Conservation (phyloP, 2,888 invertebrate genomes). For the Eremobia ochroleuca region DNA sequence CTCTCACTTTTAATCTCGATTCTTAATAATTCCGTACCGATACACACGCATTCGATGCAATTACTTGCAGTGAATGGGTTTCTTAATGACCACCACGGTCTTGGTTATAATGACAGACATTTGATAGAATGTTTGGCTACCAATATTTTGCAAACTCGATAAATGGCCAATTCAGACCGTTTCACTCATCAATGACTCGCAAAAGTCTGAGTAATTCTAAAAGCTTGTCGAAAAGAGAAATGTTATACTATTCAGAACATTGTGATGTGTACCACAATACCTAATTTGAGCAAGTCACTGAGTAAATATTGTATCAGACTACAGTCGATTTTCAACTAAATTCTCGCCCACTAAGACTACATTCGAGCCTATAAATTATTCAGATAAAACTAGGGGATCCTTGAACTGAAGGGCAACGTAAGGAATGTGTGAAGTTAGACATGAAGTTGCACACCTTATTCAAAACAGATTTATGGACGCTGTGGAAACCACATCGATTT, state of each 20-base stretch:
- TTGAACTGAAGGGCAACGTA: conserved; percentile 30
- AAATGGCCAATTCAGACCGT: conserved; percentile 40
- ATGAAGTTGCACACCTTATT: conserved; percentile 19
- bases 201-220: conserved; percentile 26
- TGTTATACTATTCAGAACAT: conserved; percentile 16
- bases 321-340: conserved; percentile 27
- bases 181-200: conserved; percentile 39
- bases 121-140: conserved; percentile 47
- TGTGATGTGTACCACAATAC: conserved; percentile 11
- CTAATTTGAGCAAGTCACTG: conserved; percentile 10
- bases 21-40: conserved; percentile 62
- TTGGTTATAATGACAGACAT: conserved; percentile 56
- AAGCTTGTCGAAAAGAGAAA: conserved; percentile 41
- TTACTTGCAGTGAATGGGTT: conserved; percentile 62
- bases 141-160: conserved; percentile 43
- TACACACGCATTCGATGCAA: conserved; percentile 62
- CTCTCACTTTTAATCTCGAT: conserved; percentile 80
- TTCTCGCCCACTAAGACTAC: conserved; percentile 26
- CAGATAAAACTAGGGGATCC: conserved; percentile 45
- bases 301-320: conserved; percentile 38
- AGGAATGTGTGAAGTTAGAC: conserved; percentile 32
- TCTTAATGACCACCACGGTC: conserved; percentile 55
- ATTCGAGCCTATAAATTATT: conserved; percentile 51
- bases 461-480: conserved; percentile 31
- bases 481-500: not conserved